A percentile compares a stretch with the other conserved stretches of the same genome.
Evolutionary conservation across 2,797 vertebrate genomes (phyloP).

Genomic region (Onychomys leucogaster): DNA sequence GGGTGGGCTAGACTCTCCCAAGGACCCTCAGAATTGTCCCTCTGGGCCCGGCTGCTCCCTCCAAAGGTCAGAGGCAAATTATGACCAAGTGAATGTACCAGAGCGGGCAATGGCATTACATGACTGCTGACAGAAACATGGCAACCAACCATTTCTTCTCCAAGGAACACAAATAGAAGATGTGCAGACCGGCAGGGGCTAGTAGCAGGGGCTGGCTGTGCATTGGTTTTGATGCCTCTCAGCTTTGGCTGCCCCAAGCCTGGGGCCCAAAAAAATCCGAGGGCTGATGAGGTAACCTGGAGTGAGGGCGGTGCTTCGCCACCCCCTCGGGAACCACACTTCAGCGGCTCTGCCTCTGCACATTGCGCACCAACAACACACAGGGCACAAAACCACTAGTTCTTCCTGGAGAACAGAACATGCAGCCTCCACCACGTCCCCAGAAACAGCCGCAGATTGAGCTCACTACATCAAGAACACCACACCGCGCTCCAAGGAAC

Average conservation of each 20-base stretch:
- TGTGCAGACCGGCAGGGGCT: conserved; percentile 86
- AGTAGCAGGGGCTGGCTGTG: conserved; percentile 84
- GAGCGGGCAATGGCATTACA: conserved; percentile 88
- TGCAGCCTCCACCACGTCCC: conserved; percentile 85
- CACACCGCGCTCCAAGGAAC: conserved; percentile 88
- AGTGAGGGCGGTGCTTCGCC: conserved; percentile 82
- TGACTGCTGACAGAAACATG: conserved; percentile 87
- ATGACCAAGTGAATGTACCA: conserved; percentile 78
- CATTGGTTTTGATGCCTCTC: conserved; percentile 84
- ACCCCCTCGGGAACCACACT: conserved; percentile 83
- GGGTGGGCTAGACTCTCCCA: conserved; percentile 79
- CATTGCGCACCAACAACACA: conserved; percentile 88
- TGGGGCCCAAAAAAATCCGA: conserved; percentile 62
- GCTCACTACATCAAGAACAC: conserved; percentile 89
- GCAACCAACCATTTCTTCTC: conserved; percentile 87
- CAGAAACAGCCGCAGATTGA: conserved; percentile 87
- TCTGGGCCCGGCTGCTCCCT: conserved; percentile 71
- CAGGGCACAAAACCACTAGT: conserved; percentile 88
- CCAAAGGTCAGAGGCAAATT: conserved; percentile 80
- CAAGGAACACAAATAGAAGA: conserved; percentile 89
- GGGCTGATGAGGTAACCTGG: conserved; percentile 78
- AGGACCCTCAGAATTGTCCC: conserved; percentile 70
- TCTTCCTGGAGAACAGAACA: conserved; percentile 87
- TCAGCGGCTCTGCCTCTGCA: conserved; percentile 87
- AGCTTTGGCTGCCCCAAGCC: conserved; percentile 78